Conservation (phyloP, 2,113 vertebrate genomes). For the Protomyctophum bolini region DNA sequence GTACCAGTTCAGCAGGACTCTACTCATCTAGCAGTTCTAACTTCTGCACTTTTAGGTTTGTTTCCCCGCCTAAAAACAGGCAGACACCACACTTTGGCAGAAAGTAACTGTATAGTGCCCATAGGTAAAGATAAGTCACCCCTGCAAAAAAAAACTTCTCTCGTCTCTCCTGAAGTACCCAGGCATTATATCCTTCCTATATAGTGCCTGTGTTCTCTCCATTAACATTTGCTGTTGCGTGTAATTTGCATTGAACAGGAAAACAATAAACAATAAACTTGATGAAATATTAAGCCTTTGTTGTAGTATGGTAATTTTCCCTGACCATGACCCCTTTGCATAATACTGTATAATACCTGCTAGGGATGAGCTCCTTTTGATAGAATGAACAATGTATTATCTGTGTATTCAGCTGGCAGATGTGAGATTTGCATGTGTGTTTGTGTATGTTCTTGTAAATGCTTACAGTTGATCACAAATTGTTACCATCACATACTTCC, state of each 20-base stretch:
- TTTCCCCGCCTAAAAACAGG: no score
- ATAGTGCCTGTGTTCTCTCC: slow-evolving; percentile 41
- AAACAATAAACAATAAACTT: neutral
- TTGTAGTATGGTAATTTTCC: slow-evolving; percentile 12
- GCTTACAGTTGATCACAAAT: neutral
- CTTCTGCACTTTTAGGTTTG: no score
- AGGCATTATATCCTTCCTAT: no score
- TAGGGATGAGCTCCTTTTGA: neutral
- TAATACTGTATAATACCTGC: slow-evolving; percentile 37
- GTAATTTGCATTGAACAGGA: slow-evolving; percentile 33
- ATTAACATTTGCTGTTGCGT: slow-evolving; percentile 30
- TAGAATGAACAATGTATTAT: neutral
- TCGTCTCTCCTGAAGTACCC: no score
- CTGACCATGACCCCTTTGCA: slow-evolving; percentile 24
- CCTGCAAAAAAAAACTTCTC: slow-evolving; percentile 32
- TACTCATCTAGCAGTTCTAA: no score
- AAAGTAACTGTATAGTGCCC: neutral
- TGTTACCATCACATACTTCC: neutral
- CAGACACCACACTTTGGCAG: no score
- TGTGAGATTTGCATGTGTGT: slow-evolving; percentile 19
- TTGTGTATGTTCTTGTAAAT: slow-evolving; percentile 4
- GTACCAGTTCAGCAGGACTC: no score
- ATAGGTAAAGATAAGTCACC: neutral
- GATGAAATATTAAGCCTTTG: slow-evolving; percentile 5
- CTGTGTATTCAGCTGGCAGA: slow-evolving; percentile 14